Conservation (phyloP, 1,140 invertebrate species). For the Micrasema longulum region DNA sequence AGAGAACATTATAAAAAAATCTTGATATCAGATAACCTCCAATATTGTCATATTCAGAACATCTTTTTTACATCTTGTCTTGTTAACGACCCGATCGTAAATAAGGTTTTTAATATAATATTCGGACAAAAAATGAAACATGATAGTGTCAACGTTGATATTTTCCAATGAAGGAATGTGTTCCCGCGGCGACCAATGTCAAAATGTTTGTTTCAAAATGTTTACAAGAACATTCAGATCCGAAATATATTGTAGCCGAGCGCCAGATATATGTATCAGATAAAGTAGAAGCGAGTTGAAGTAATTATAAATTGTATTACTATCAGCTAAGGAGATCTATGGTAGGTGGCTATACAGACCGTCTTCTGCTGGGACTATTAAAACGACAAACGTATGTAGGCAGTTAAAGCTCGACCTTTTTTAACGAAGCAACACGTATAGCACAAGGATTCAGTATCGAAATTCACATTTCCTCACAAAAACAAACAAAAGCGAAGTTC, state of each 20-base stretch:
- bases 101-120: conserved; percentile 39
- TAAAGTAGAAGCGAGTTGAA: conserved; percentile 43
- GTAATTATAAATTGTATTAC: conserved; percentile 54
- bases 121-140: conserved; percentile 40
- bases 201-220: conserved; percentile 52
- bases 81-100: conserved; percentile 24
- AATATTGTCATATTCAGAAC: conserved; percentile 39
- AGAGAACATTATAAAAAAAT: conserved; percentile 19
- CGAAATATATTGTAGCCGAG: conserved; percentile 52
- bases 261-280: conserved; percentile 53
- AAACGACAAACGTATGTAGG: conserved; percentile 50
- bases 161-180: conserved; percentile 33
- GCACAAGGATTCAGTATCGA: background rate
- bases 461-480: too few relatives aligned
- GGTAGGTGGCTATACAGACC: conserved; percentile 12
- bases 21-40: conserved; percentile 32
- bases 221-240: conserved; percentile 53
- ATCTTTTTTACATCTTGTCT: conserved; percentile 26
- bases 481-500: too few relatives aligned
- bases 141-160: conserved; percentile 25
- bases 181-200: conserved; percentile 47
- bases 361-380: conserved; percentile 51
- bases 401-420: conserved; percentile 13
- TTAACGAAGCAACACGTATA: background rate
- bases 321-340: conserved; percentile 49